Percentiles rank a stretch among this genome's conserved stretches.
Conservation (phyloP, 1,140 invertebrate genomes). For the Caenorhabditis tropicalis region DNA sequence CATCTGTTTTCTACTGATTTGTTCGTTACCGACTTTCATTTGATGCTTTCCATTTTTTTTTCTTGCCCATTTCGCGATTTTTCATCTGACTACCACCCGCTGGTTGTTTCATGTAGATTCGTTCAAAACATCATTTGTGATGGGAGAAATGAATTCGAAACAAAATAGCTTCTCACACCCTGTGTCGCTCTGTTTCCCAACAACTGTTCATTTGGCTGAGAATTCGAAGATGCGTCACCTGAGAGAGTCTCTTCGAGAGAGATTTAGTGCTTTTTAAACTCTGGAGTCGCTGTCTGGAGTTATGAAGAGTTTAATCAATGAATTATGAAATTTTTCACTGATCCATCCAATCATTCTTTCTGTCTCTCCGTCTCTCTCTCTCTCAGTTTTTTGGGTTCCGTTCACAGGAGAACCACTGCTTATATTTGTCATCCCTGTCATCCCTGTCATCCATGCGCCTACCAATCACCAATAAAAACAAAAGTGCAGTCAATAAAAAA, state of each 20-base stretch:
- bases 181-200: constrained; percentile 9
- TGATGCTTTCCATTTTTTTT: neutral
- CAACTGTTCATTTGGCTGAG: constrained; percentile 17
- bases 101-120: constrained; percentile 27
- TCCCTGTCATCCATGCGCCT: neutral
- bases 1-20: neutral
- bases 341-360: neutral
- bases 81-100: constrained; percentile 30
- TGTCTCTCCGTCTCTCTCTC: neutral
- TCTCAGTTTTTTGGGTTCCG: no score
- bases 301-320: constrained; percentile 14
- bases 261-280: neutral
- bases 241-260: neutral
- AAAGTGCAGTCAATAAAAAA: neutral
- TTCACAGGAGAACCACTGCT: no score
- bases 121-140: constrained; percentile 22
- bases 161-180: constrained; percentile 40
- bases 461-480: neutral
- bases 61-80: neutral
- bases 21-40: neutral
- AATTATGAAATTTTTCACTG: neutral
- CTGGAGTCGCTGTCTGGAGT: constrained; percentile 1
- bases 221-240: neutral
- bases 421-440: neutral
- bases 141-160: constrained; percentile 14